Evolutionary conservation across 2,888 invertebrate genomes (phyloP), one percentile per base, ranked within the genome.

Genomic region (Thelaira solivaga): DNA sequence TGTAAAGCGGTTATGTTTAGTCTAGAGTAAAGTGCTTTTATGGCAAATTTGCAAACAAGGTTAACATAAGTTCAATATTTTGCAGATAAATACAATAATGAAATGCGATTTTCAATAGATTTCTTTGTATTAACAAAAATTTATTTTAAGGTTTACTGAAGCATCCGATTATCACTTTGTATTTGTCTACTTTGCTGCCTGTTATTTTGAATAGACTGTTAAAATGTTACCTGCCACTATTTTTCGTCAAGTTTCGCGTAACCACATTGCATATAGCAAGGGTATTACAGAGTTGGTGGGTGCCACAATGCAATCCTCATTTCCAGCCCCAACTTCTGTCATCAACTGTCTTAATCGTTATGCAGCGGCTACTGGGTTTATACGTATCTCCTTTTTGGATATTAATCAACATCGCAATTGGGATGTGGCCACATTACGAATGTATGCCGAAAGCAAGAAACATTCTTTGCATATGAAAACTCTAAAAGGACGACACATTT

Each of bases 401-500:
- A 84, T 87, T 26, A 87, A 86, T 45, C 85, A 85, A 55, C 83
- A 83, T 26, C 85, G 87, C 2, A 88, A 87, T 62, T 88, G 88
- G 86, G 88, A 88, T 82, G 83, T 88, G 34, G 88, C 85, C 5
- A 82, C 83, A 0, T 81, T 87, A 7, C 85, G 88, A 1, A 51
- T 86, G 29, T 88, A 88, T 81, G 88, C 88, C 1, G 85, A 86
- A 64, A 82, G 84, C 31, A 89, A 89, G 51, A 88, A 88, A 68
- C 84, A 86, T 8, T 83, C 85, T 0, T 67, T 89, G 31, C 87
- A 87, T 8, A 64, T 87, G 72, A 85, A 84, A 62, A 86, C 86
- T 0, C 79, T 87, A 49, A 90, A 91, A 81, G 90, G 91, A 71
- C 84, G 90, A 1, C 90, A 91, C 81, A 85, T 90, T 11, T 73